Evolutionary conservation across 2,797 vertebrate genomes (phyloP), one percentile per base, ranked within the genome.

Genomic region (Characodon lateralis): DNA sequence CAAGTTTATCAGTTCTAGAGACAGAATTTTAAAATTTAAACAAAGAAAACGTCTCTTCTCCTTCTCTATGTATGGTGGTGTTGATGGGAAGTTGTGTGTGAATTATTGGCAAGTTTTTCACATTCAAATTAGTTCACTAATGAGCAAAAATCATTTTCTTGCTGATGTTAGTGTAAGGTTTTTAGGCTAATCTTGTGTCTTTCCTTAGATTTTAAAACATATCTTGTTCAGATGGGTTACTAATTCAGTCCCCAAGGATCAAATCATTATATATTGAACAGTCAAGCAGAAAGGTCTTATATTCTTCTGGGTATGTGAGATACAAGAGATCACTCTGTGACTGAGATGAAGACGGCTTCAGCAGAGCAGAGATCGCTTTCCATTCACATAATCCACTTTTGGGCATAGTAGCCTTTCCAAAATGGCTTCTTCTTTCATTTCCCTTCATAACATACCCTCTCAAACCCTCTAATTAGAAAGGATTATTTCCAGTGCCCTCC

Each of bases 371-470:
- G 85, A 77, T 83, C 79, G 82, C 76, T 69, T 86, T 8, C 43
- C 84, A 85, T 88, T 82, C 85, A 79, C 85, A 92, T 94, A 93
- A 95, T 95, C 93, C 88, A 92, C 89, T 93, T 94, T 91, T 35
- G 35, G 86, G 86, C 59, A 82, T 79, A 84, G 90, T 88, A 86
- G 80, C 74, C 83, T 88, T 76, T 80, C 81, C 84, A 84, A 89
- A 90, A 91, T 89, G 86, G 79, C 79, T 83, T 82, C 81, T 75
- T 79, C 83, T 84, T 85, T 84, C 8, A 72, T 84, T 82, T 78
- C 86, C 48, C 72, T 82, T 84, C 78, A 82, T 83, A 72, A 90
- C 68, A 93, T 93, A 93, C 85, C 89, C 88, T 78, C 79, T 83
- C 89, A 79, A 85, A 89, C 83, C 72, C 77, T 83, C 79, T 89